These are phyloP conservation scores for Prunella fulvescens DNA, from an alignment of 2,113 vertebrate species.

Conservation along the genomic window DNA sequence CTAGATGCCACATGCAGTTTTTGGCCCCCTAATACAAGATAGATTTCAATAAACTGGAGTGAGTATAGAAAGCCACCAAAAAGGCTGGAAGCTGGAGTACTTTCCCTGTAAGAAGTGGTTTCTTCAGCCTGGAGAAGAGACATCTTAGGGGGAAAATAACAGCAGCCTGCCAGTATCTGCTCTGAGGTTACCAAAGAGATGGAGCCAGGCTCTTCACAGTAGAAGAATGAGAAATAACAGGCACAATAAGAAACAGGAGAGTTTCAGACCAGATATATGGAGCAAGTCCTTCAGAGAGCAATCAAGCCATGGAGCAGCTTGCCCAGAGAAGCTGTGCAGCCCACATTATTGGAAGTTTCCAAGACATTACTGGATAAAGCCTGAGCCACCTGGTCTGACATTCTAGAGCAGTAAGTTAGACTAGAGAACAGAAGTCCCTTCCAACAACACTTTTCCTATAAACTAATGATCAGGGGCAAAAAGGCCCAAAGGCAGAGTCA, in stretches of 20 bases:
- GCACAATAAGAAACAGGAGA: background rate
- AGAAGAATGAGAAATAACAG: background rate
- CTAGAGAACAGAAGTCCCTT: background rate
- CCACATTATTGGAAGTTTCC: background rate
- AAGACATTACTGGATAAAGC: background rate
- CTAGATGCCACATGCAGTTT: background rate
- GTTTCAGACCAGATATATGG: background rate
- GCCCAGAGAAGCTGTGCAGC: background rate
- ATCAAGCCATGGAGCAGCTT: background rate
- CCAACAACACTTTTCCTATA: background rate
- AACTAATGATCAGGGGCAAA: background rate
- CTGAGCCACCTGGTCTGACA: background rate
- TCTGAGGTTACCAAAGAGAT: background rate
- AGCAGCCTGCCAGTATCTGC: background rate
- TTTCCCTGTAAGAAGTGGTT: background rate
- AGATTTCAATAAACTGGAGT: background rate
- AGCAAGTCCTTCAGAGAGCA: background rate
- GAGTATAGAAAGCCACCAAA: background rate
- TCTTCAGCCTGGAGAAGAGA: background rate
- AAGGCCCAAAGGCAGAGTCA: background rate
- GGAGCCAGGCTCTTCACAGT: background rate
- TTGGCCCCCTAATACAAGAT: background rate
- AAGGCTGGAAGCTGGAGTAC: background rate
- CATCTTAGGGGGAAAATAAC: background rate
- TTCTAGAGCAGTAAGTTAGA: background rate